Conservation (phyloP, 2,113 vertebrate genomes). For the Haemorhous mexicanus region DNA sequence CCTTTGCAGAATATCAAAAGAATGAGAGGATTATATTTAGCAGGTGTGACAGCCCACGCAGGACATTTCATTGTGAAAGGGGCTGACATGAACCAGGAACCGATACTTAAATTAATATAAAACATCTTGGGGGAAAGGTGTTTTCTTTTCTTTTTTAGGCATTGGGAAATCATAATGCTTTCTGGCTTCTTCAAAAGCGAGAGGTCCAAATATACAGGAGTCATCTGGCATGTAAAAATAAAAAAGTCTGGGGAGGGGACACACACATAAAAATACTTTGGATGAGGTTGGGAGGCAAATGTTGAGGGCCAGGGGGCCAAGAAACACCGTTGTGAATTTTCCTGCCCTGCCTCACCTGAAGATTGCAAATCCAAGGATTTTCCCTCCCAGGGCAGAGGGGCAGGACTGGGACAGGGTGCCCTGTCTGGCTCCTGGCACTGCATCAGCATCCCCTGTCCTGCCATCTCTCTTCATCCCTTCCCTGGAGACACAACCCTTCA, state of each 20-base stretch:
- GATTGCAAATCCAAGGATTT: neutral
- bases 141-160: slow-evolving; percentile 60
- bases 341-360: neutral
- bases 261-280: neutral
- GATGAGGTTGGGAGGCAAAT: neutral
- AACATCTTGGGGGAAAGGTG: slow-evolving; percentile 75
- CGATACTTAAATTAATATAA: slow-evolving; percentile 80
- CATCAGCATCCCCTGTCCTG: neutral
- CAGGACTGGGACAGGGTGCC: neutral
- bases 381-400: neutral
- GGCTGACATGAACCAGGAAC: slow-evolving; percentile 77
- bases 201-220: slow-evolving; percentile 58
- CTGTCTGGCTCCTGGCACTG: neutral
- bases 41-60: slow-evolving; percentile 77
- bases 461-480: neutral
- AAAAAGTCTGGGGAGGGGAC: neutral
- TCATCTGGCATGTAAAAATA: slow-evolving; percentile 57
- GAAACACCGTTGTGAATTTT: neutral
- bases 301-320: neutral
- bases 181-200: slow-evolving; percentile 47
- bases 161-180: slow-evolving; percentile 63
- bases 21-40: slow-evolving; percentile 78
- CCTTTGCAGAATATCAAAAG: slow-evolving; percentile 80
- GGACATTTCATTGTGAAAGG: slow-evolving; percentile 72
- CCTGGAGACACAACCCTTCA: neutral